Evolutionary conservation across 2,113 vertebrate species (phyloP).

Genomic region (Cinclus mexicanus): DNA sequence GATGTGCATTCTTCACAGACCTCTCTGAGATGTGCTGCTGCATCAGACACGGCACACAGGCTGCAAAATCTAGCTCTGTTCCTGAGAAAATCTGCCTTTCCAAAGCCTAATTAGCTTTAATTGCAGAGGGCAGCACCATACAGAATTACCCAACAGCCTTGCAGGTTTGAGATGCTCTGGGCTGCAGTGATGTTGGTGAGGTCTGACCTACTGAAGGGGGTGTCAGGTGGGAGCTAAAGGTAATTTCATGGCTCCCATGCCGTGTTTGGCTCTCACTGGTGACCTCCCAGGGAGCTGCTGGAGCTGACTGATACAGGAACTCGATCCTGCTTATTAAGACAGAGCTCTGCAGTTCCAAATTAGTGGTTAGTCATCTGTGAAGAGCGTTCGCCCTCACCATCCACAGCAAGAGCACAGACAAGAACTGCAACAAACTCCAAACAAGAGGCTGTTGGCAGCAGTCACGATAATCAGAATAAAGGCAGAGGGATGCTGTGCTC

Average conservation of each 20-base stretch:
- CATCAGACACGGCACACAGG: neutral
- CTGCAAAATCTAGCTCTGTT: neutral
- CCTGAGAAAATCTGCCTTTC: neutral
- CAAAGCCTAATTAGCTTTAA: neutral
- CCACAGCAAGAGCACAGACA: neutral
- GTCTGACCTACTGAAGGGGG: neutral
- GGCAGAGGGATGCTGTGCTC: neutral
- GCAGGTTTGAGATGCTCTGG: neutral
- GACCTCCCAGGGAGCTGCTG: neutral
- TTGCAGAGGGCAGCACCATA: neutral
- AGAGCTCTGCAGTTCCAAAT: slow-evolving; percentile 28
- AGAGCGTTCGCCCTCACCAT: neutral
- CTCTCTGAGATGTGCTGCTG: neutral
- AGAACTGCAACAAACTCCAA: neutral
- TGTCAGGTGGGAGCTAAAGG: neutral
- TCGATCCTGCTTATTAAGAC: neutral
- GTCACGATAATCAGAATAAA: slow-evolving; percentile 16
- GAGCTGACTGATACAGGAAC: neutral
- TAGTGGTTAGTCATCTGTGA: slow-evolving; percentile 43
- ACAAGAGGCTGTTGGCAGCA: slow-evolving; percentile 33
- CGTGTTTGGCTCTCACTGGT: neutral
- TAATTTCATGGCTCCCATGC: neutral
- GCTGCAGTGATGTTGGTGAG: neutral
- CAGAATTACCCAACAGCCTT: neutral
- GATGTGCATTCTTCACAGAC: neutral